Evolutionary conservation across 2,888 invertebrate species (phyloP).

Genomic region (Drosophila monieri): DNA sequence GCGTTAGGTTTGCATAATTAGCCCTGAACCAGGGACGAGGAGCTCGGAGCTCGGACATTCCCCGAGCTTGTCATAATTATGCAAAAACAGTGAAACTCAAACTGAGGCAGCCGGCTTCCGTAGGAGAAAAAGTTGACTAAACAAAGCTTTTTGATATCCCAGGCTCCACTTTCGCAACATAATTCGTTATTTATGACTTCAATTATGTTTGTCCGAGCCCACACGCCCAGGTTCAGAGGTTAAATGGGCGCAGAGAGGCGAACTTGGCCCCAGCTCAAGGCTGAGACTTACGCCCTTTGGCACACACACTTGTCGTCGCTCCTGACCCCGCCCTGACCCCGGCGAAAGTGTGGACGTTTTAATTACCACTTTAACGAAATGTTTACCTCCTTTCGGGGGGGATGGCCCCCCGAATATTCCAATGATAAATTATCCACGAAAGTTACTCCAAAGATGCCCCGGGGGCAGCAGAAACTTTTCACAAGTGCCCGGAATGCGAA

Average conservation of each 20-base stretch:
- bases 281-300: slow-evolving; percentile 37
- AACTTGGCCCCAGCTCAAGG: slow-evolving; percentile 58
- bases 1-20: slow-evolving; percentile 66
- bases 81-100: slow-evolving; percentile 72
- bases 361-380: slow-evolving; percentile 35
- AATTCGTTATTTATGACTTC: slow-evolving; percentile 80
- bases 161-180: slow-evolving; percentile 72
- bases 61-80: slow-evolving; percentile 68
- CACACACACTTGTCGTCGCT: slow-evolving; percentile 3
- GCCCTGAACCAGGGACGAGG: slow-evolving; percentile 47
- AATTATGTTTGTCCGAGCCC: slow-evolving; percentile 76
- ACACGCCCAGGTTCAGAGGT: slow-evolving; percentile 51
- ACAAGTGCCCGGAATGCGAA: too few relatives aligned
- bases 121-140: slow-evolving; percentile 52
- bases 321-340: slow-evolving; percentile 16
- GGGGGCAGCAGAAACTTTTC: not conserved
- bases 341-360: slow-evolving; percentile 36
- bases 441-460: slow-evolving; percentile 8
- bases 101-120: slow-evolving; percentile 10
- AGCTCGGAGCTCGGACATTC: slow-evolving; percentile 3
- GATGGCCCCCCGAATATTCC: not conserved
- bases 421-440: slow-evolving; percentile 41
- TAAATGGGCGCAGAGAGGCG: slow-evolving; percentile 67
- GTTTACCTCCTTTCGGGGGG: not conserved
- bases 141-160: slow-evolving; percentile 53